phyloP scores from a whole-genome alignment of 2,888 invertebrate genomes.

The Coenonympha arcania region DNA sequence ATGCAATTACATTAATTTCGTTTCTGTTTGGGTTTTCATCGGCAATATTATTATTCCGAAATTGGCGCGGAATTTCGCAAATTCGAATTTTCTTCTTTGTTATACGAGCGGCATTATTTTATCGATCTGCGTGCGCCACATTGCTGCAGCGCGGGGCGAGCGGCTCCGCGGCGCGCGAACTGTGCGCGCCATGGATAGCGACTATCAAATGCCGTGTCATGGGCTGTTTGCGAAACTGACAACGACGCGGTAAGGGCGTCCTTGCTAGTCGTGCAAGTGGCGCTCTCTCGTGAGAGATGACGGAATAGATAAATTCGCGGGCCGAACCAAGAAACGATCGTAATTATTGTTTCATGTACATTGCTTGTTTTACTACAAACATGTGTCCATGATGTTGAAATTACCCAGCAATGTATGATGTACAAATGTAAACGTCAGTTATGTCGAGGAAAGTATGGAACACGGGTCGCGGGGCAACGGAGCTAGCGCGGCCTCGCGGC shows the following conservation, averaged over 20 bases:
- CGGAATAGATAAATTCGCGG: conserved; percentile 64
- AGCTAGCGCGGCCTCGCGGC: conserved; percentile 66
- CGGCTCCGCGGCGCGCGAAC: conserved; percentile 31
- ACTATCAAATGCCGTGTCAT: conserved; percentile 44
- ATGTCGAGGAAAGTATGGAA: conserved; percentile 22
- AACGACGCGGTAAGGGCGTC: conserved; percentile 63
- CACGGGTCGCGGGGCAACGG: conserved; percentile 54
- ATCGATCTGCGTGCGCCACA: conserved; percentile 61
- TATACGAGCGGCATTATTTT: conserved; percentile 38
- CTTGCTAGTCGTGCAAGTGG: conserved; percentile 63
- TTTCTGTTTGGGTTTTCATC: conserved; percentile 1
- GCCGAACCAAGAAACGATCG: conserved; percentile 28
- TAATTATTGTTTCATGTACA: neutral
- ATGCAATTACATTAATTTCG: conserved; percentile 8
- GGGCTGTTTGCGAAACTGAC: conserved; percentile 53
- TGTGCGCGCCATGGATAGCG: conserved; percentile 53
- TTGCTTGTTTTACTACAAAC: neutral
- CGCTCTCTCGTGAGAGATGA: conserved; percentile 72
- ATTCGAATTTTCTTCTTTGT: conserved; percentile 42
- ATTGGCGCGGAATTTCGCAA: conserved; percentile 46
- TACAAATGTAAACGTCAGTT: conserved; percentile 8
- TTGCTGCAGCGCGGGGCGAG: conserved; percentile 46
- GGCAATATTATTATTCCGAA: conserved; percentile 37
- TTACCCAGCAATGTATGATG: conserved; percentile 35
- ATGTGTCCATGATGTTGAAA: neutral